Base-by-base conservation (phyloP, 2,888 invertebrate genomes). In the Andrena flavipes region DNA sequence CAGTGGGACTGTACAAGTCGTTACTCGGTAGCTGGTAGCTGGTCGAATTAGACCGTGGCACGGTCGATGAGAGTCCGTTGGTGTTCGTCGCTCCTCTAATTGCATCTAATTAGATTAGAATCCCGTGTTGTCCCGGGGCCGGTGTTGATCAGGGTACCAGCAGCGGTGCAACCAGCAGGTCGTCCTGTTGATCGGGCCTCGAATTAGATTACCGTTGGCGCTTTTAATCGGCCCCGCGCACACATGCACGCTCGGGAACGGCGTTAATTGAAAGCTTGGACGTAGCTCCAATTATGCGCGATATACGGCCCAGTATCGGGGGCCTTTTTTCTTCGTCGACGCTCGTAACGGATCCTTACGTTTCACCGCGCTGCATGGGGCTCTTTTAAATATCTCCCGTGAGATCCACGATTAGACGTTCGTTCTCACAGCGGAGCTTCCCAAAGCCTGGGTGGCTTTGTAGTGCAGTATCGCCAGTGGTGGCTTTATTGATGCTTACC, bases 101-200 rank as follows among this genome's bases (percentile, higher is more conserved):
- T 84, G 84, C 77, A 80, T 85, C 85, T 87, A 87, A 87, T 87
- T 86, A 86, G 74, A 88, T 86, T 88, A 82, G 82, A 81, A 71
- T 76, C 7, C 64, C 71, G 68, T 63, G 76, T 84, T 76, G 83
- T 74, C 33, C 56, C 76, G 51, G 42, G 35, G 23, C 33, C 75
- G 72, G 79, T 85, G 87, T 87, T 77, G 83, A 87, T 79, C 80
- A 60, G 67, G 70, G 78, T 76, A 84, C 23, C 49, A 60, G 69
- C 65, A 62, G 68, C 73, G 70, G 76, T 76, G 82, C 30, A 48
- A 60, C 64, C 65, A 59, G 71, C 73, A 65, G 76, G 74, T 74
- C 76, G 71, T 65, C 49, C 68, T 64, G 70, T 64, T 56, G 67
- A 82, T 83, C 68, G 68, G 67, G 35, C 60, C 68, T 73, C 62